Percentiles rank a stretch among this genome's conserved stretches.
Evolutionary conservation across 2,888 invertebrate genomes (phyloP).

Genomic region (Dicyrtoma fusca): DNA sequence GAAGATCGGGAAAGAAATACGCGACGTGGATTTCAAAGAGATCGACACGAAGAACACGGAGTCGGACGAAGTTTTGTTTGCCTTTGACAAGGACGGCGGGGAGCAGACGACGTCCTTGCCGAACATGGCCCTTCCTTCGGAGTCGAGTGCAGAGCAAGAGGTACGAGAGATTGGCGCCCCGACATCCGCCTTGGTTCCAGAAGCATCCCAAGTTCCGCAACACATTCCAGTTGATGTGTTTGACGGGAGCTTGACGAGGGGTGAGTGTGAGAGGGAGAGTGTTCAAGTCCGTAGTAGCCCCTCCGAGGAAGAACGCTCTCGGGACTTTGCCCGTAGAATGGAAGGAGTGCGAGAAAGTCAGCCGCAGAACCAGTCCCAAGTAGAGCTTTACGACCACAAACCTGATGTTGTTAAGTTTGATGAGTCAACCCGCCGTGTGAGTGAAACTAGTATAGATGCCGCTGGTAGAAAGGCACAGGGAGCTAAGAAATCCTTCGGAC

Average conservation of each 20-base stretch:
- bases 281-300: neutral
- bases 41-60: conserved; percentile 19
- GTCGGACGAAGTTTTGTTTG: conserved; percentile 12
- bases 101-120: neutral
- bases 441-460: conserved; percentile 21
- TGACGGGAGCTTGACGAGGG: conserved; percentile 42
- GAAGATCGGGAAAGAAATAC: conserved; percentile 18
- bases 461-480: neutral
- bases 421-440: conserved; percentile 14
- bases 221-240: conserved; percentile 55
- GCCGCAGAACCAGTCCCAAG: neutral
- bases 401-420: neutral
- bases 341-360: neutral
- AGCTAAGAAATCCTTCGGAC: conserved; percentile 48
- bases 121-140: too few relatives aligned
- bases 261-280: conserved; percentile 7
- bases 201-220: conserved; percentile 53
- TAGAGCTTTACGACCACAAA: neutral
- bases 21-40: conserved; percentile 28
- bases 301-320: neutral
- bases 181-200: conserved; percentile 44
- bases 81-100: neutral
- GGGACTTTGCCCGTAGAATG: neutral
- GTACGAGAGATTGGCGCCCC: too few relatives aligned
- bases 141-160: conserved; percentile 21